Conservation (phyloP, 1,140 invertebrate genomes). For the Lepidurus apus region DNA sequence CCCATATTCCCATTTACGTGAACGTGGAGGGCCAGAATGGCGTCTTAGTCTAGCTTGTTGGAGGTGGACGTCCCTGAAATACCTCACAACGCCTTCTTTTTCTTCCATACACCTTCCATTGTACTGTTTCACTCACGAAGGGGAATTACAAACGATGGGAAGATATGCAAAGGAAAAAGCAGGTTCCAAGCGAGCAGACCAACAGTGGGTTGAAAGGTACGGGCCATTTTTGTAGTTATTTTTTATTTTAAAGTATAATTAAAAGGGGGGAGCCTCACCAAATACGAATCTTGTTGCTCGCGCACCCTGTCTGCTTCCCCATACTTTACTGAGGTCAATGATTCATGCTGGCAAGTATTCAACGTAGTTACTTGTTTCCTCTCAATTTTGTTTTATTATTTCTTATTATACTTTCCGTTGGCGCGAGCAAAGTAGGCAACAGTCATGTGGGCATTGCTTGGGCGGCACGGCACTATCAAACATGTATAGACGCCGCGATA, state of each 20-base stretch:
- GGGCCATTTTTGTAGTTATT: too few species aligned
- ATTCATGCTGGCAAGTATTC: constrained; percentile 14
- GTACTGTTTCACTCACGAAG: neutral
- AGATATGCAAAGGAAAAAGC: neutral
- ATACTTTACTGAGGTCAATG: constrained; percentile 18
- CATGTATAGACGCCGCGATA: constrained; percentile 3
- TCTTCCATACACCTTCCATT: neutral
- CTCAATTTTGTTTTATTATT: neutral
- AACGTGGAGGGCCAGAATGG: neutral
- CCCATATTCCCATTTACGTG: neutral
- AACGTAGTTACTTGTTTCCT: neutral
- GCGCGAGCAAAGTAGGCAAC: neutral
- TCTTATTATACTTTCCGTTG: too few species aligned
- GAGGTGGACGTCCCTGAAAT: constrained; percentile 17
- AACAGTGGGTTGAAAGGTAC: too few species aligned
- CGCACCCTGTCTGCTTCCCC: constrained; percentile 6
- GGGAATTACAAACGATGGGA: neutral
- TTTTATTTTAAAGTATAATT: too few species aligned
- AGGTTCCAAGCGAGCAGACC: neutral
- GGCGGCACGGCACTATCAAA: constrained; percentile 1
- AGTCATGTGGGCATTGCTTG: constrained; percentile 10
- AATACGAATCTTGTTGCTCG: neutral
- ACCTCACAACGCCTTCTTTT: neutral
- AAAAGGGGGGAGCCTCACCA: neutral
- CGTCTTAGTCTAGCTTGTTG: neutral